Conservation (phyloP, 2,888 invertebrate genomes). For the Diogma glabrata region DNA sequence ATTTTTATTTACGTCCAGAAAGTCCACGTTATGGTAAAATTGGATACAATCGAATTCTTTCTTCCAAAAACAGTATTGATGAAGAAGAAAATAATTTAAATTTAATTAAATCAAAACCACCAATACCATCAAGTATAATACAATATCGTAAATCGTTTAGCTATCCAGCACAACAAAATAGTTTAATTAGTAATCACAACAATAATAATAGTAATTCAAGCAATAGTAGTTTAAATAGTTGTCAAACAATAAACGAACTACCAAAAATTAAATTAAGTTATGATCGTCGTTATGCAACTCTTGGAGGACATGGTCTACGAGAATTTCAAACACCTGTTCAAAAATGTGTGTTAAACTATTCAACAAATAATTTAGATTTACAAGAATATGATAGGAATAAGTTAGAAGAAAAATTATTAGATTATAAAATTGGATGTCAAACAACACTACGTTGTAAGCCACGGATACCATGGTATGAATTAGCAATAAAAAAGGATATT, state of each 20-base stretch:
- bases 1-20: constrained; percentile 32
- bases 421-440: constrained; percentile 57
- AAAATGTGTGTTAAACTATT: constrained; percentile 1
- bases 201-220: neutral
- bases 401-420: constrained; percentile 36
- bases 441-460: constrained; percentile 54
- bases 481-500: constrained; percentile 60
- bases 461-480: constrained; percentile 78
- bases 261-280: neutral
- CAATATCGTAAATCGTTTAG: constrained; percentile 18
- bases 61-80: neutral
- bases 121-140: constrained; percentile 10
- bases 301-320: constrained; percentile 1
- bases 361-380: constrained; percentile 1
- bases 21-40: constrained; percentile 29
- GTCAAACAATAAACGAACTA: constrained; percentile 1
- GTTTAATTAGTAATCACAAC: neutral
- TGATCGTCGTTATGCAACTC: constrained; percentile 15
- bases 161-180: constrained; percentile 12
- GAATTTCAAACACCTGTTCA: no score
- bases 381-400: neutral
- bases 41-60: constrained; percentile 17
- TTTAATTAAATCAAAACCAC: constrained; percentile 10
- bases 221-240: constrained; percentile 9
- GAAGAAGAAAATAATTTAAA: neutral